Evolutionary conservation across 2,797 vertebrate genomes (phyloP), one percentile per base, ranked within the genome.

Genomic region (Tenualosa ilisha): DNA sequence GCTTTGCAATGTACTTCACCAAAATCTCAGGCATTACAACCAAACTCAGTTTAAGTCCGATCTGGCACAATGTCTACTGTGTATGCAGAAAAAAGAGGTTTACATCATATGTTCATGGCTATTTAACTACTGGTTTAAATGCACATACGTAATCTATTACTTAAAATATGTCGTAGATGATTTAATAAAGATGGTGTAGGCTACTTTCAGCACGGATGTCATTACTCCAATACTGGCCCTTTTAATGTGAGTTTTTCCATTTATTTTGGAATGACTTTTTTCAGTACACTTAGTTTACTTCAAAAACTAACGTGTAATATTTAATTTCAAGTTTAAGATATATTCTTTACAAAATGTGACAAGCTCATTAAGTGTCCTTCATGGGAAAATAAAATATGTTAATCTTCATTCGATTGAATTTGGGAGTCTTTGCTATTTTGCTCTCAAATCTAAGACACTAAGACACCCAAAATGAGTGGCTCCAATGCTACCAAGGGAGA

Each of bases 401-500:
- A 61, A 87, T 82, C 83, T 86, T 50, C 72, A 53, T 84, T 61
- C 82, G 24, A 85, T 85, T 59, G 17, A 87, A 53, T 72, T n/a
- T 59, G 46, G 1, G 75, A 51, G 83, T 84, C 75, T 24, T 50
- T 22, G 61, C 82, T 79, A 72, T 84, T 49, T 81, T 54, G 40
- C 54, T 63, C 89, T 85, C 84, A 88, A 88, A 84, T 90, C 87
- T 87, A 92, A 86, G 87, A 83, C 72, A 79, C 72, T 15, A 79
- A 79, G 46, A 79, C 87, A 2, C 40, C 72, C 40, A 79, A 72
- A 72, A 72, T 72, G 65, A 86, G 85, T 86, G 86, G 88, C 89
- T 85, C 88, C 86, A 91, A 90, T 91, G 88, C 84, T 83, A 87
- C 89, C 89, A 79, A 89, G 91, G 90, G 89, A 90, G 87, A 86